Conservation (phyloP, 2,113 vertebrate species). For the Gavialis gangeticus region DNA sequence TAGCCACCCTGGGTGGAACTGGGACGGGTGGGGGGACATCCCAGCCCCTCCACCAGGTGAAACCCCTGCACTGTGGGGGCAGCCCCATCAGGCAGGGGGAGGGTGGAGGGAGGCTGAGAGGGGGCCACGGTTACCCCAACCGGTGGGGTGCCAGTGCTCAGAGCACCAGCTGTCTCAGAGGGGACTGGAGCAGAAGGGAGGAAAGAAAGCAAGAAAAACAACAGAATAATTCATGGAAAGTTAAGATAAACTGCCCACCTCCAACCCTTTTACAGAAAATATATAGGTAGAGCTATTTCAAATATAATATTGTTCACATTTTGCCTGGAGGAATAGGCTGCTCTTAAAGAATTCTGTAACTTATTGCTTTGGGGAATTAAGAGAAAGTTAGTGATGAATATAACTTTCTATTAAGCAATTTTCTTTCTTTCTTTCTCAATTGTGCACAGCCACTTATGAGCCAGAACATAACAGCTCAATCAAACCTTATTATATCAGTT, state of each 20-base stretch:
- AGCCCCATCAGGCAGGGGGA: no score
- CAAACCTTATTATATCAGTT: slow-evolving; percentile 66
- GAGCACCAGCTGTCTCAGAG: no score
- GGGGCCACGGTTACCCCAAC: no score
- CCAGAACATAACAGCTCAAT: slow-evolving; percentile 73
- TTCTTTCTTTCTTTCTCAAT: slow-evolving; percentile 35
- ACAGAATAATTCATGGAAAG: background rate
- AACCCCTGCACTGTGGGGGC: no score
- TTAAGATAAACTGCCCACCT: background rate
- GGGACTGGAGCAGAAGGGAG: no score
- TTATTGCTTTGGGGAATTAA: slow-evolving; percentile 69
- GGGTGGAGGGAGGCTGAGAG: no score
- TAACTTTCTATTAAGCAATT: slow-evolving; percentile 74
- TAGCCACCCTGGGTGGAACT: no score
- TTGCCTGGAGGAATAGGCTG: slow-evolving; percentile 31
- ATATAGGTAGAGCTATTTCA: slow-evolving; percentile 49
- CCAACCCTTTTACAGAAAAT: slow-evolving; percentile 22
- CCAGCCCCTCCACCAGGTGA: no score
- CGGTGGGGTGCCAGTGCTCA: no score
- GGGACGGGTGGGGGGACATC: no score
- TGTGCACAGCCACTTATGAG: slow-evolving; percentile 60
- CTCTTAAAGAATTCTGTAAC: slow-evolving; percentile 48
- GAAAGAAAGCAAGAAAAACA: background rate
- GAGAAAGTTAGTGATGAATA: slow-evolving; percentile 69
- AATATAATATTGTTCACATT: slow-evolving; percentile 31